These are phyloP conservation scores for Drosophila murphyi DNA, from an alignment of 1,140 invertebrate species.

Conservation along the genomic window DNA sequence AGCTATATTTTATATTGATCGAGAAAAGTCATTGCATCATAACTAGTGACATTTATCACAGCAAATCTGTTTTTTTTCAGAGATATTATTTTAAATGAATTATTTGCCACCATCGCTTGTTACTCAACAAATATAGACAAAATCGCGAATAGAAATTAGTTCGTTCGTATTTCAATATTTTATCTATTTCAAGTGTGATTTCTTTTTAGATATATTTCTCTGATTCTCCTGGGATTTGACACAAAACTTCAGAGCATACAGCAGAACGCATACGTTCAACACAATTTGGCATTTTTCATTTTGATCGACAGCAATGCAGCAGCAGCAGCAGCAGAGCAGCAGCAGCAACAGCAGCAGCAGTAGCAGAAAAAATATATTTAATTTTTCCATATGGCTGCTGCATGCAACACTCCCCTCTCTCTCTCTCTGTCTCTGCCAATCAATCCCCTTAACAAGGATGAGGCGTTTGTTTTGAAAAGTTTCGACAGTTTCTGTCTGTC, in stretches of 20 bases:
- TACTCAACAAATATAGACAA: too few relatives aligned
- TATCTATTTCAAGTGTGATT: neutral
- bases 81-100: too few relatives aligned
- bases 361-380: constrained; percentile 25
- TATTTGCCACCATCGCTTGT: too few relatives aligned
- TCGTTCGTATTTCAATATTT: too few relatives aligned
- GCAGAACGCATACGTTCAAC: constrained; percentile 23
- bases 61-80: too few relatives aligned
- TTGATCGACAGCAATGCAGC: neutral
- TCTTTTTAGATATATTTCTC: neutral
- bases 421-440: neutral
- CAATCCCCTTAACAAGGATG: neutral
- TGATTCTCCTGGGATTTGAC: neutral
- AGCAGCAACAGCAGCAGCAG: neutral
- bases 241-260: neutral
- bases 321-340: neutral
- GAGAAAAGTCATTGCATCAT: too few relatives aligned
- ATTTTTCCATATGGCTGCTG: constrained; percentile 23
- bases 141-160: too few relatives aligned
- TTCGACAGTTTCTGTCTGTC: constrained; percentile 68
- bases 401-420: neutral
- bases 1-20: too few relatives aligned
- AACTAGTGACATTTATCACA: too few relatives aligned
- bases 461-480: constrained; percentile 65
- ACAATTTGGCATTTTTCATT: constrained; percentile 8